Conservation (phyloP, 2,113 vertebrate species). For the Chaenogobius annularis region DNA sequence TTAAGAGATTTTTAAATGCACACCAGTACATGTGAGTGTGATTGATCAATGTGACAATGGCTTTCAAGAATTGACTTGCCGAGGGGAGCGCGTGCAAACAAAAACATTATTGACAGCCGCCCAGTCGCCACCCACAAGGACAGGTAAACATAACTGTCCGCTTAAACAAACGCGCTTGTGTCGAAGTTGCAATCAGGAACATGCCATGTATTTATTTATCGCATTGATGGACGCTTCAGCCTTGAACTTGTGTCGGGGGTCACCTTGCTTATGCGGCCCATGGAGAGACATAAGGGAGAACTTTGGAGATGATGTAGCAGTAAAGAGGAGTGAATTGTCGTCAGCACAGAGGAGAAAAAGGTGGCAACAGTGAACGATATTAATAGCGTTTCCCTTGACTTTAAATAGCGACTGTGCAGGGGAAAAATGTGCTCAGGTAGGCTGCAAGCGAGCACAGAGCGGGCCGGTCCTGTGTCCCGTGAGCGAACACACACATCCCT, state of each 20-base stretch:
- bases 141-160: constrained; percentile 42
- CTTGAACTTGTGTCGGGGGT: constrained; percentile 22
- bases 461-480: constrained; percentile 32
- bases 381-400: constrained; percentile 70
- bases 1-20: background rate
- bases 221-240: background rate
- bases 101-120: constrained; percentile 35
- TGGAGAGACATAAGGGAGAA: constrained; percentile 4
- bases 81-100: constrained; percentile 37
- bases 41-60: constrained; percentile 45
- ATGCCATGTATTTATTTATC: constrained; percentile 28
- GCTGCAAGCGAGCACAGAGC: constrained; percentile 47
- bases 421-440: constrained; percentile 66
- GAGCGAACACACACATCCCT: constrained; percentile 7
- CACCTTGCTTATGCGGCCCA: constrained; percentile 25
- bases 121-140: constrained; percentile 43
- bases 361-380: constrained; percentile 74
- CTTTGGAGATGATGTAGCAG: constrained; percentile 15
- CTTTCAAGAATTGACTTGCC: constrained; percentile 44
- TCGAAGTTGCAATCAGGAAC: constrained; percentile 9
- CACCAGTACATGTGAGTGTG: constrained; percentile 12
- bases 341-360: constrained; percentile 47
- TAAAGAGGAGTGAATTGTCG: constrained; percentile 26
- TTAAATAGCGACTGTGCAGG: constrained; percentile 70
- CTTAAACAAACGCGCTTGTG: constrained; percentile 18